These are phyloP conservation scores for Acanthurus leucopareius DNA, from an alignment of 2,797 vertebrate genomes.

Conservation along the genomic window DNA sequence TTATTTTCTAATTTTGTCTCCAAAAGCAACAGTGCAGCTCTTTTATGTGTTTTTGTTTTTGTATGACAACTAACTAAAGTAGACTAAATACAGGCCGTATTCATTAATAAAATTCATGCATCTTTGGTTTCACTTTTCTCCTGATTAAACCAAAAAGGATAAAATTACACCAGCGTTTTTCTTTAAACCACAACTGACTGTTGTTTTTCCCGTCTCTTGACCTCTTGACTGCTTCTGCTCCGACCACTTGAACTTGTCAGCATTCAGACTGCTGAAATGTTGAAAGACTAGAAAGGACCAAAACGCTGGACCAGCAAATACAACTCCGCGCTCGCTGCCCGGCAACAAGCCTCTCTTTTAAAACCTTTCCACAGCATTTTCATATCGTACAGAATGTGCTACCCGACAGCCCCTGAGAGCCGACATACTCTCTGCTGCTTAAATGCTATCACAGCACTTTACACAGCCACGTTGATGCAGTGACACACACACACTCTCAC, in stretches of 20 bases:
- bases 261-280: conserved; percentile 70
- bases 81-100: neutral
- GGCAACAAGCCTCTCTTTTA: conserved; percentile 23
- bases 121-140: neutral
- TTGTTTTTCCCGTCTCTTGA: conserved; percentile 55
- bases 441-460: conserved; percentile 69
- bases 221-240: conserved; percentile 40
- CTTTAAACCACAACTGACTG: conserved; percentile 21
- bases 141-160: conserved; percentile 1
- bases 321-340: conserved; percentile 1
- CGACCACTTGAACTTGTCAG: conserved; percentile 66
- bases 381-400: conserved; percentile 25
- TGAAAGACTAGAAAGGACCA: conserved; percentile 74
- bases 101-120: no score
- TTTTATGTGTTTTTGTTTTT: neutral
- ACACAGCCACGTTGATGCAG: conserved; percentile 8
- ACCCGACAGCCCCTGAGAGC: conserved; percentile 37
- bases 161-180: conserved; percentile 18
- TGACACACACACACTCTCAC: conserved; percentile 39
- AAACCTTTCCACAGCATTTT: conserved; percentile 50
- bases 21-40: neutral
- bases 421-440: conserved; percentile 13
- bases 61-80: neutral
- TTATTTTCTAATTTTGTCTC: neutral
- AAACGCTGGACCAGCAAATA: conserved; percentile 71